Conservation (phyloP, 2,797 vertebrate species). For the Ctenopoma multispine region DNA sequence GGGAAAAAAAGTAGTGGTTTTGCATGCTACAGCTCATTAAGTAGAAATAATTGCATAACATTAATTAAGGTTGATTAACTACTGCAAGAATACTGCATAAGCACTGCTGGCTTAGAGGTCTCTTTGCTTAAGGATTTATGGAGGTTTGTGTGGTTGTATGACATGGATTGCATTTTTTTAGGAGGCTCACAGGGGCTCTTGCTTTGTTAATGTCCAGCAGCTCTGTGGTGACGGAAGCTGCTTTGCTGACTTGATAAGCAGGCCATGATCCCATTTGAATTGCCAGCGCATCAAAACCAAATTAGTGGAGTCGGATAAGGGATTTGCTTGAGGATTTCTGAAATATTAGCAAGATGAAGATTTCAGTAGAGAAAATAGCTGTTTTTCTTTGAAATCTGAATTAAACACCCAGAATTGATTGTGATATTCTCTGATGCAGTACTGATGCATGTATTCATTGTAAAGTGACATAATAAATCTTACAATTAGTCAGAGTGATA, state of each 20-base stretch:
- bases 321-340: background rate
- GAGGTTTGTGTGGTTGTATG: conserved; percentile 20
- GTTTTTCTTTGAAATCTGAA: too few species aligned
- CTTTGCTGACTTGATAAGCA: conserved; percentile 19
- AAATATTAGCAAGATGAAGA: too few species aligned
- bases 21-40: conserved; percentile 68
- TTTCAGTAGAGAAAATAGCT: too few species aligned
- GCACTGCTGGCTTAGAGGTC: conserved; percentile 16
- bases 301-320: background rate
- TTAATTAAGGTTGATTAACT: conserved; percentile 64
- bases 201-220: conserved; percentile 13
- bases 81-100: conserved; percentile 42
- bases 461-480: background rate
- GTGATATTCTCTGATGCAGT: too few species aligned
- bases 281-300: too few species aligned
- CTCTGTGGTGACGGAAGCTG: conserved; percentile 13
- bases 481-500: too few species aligned
- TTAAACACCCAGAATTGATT: too few species aligned
- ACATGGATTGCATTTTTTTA: conserved; percentile 22
- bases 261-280: conserved; percentile 29
- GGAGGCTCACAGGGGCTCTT: conserved; percentile 18
- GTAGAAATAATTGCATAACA: conserved; percentile 58
- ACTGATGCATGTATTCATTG: too few species aligned
- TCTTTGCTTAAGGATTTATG: conserved; percentile 38
- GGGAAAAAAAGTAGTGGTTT: conserved; percentile 39